Evolutionary conservation across 2,797 vertebrate species (phyloP).

Genomic region (Carapus acus): DNA sequence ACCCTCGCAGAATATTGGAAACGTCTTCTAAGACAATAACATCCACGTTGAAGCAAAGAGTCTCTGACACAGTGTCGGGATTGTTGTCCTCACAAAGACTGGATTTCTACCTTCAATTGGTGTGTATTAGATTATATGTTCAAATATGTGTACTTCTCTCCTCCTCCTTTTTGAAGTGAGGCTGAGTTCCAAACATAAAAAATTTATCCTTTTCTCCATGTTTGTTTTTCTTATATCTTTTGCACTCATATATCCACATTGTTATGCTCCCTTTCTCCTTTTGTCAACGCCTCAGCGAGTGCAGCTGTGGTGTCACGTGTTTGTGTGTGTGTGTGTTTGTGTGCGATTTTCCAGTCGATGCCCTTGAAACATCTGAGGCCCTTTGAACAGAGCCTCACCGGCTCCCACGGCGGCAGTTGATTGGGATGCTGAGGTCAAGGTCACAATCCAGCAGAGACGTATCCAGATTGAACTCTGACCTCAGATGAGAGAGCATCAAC

Average conservation of each 20-base stretch:
- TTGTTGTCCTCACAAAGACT: no score
- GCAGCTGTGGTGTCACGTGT: neutral
- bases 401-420: slow-evolving; percentile 29
- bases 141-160: no score
- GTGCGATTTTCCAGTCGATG: slow-evolving; percentile 4
- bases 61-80: no score
- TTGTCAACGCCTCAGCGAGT: neutral
- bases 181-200: no score
- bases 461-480: slow-evolving; percentile 38
- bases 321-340: slow-evolving; percentile 1
- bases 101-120: no score
- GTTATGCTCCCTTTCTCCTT: neutral
- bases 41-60: no score
- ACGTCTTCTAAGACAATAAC: no score
- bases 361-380: slow-evolving; percentile 31
- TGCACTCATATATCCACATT: no score
- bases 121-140: no score
- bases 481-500: slow-evolving; percentile 13
- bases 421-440: slow-evolving; percentile 33
- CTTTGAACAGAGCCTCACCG: slow-evolving; percentile 19
- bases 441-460: slow-evolving; percentile 37
- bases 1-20: neutral
- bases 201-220: no score
- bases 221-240: no score
- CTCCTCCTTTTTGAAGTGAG: no score